Evolutionary conservation across 2,113 vertebrate genomes (phyloP).

Genomic region (Hiodon tergisus): DNA sequence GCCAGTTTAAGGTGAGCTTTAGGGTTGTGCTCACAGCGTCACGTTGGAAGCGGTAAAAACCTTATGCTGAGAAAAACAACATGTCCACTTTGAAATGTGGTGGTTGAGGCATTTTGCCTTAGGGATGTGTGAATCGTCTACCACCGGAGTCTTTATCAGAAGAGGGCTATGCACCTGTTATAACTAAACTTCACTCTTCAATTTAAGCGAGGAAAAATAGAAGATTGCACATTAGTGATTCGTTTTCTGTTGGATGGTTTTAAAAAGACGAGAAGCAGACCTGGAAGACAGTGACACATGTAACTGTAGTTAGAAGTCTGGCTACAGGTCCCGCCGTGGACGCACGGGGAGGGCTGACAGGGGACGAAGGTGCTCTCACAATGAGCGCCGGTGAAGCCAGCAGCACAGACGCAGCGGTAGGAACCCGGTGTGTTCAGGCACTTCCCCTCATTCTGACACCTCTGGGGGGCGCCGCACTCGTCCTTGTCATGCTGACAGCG

Average conservation of each 20-base stretch:
- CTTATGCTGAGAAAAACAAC: too few relatives aligned
- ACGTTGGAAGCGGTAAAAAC: too few relatives aligned
- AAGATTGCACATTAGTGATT: too few relatives aligned
- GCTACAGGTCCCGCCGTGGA: conserved; percentile 85
- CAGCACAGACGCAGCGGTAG: conserved; percentile 71
- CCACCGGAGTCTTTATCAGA: too few relatives aligned
- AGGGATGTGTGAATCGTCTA: too few relatives aligned
- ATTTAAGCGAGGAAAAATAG: too few relatives aligned
- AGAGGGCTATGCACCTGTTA: too few relatives aligned
- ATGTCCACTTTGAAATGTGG: too few relatives aligned
- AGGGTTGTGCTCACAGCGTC: too few relatives aligned
- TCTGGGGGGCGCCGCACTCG: conserved; percentile 62
- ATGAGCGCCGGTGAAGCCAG: conserved; percentile 74
- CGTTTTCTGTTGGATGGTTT: not conserved
- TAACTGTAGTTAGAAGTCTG: conserved; percentile 75
- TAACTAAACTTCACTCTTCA: too few relatives aligned
- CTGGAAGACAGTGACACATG: conserved; percentile 87
- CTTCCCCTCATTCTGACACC: conserved; percentile 70
- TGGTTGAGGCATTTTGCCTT: too few relatives aligned
- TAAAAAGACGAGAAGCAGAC: conserved; percentile 42
- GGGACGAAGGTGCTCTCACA: conserved; percentile 78
- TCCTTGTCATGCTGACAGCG: conserved; percentile 78
- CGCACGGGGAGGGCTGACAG: conserved; percentile 78
- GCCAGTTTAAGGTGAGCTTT: too few relatives aligned
- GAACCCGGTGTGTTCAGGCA: conserved; percentile 77